Conservation (phyloP, 2,888 invertebrate genomes). For the Schizaphis graminum region DNA sequence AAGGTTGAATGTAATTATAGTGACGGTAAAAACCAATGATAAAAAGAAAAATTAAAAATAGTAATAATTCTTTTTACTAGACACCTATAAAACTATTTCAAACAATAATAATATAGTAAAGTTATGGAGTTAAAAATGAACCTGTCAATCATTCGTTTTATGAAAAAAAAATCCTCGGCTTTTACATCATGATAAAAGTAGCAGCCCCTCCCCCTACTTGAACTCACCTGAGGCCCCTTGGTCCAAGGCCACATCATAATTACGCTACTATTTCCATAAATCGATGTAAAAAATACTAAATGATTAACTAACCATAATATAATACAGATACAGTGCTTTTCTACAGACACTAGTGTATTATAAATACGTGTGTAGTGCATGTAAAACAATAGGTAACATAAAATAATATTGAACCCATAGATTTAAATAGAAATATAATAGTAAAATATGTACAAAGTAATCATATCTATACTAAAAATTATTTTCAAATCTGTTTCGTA, state of each 20-base stretch:
- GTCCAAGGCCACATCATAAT: not conserved
- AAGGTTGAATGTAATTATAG: not conserved
- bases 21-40: not conserved
- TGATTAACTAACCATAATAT: not conserved
- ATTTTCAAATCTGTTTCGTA: too few species aligned
- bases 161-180: not conserved
- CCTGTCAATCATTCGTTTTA: not conserved
- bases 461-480: too few species aligned
- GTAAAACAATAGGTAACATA: not conserved
- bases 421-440: not conserved
- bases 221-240: not conserved
- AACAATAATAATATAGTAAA: not conserved
- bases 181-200: not conserved
- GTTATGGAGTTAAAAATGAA: not conserved
- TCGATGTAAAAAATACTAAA: not conserved
- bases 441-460: too few species aligned
- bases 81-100: not conserved
- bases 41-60: not conserved
- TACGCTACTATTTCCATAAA: not conserved
- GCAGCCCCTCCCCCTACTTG: not conserved
- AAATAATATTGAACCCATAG: not conserved
- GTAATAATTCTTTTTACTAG: not conserved
- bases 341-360: not conserved
- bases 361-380: not conserved
- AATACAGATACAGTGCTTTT: not conserved